Evolutionary conservation across 2,888 invertebrate species (phyloP), one percentile per base, ranked within the genome.

Genomic region (Nomada goodeniana): DNA sequence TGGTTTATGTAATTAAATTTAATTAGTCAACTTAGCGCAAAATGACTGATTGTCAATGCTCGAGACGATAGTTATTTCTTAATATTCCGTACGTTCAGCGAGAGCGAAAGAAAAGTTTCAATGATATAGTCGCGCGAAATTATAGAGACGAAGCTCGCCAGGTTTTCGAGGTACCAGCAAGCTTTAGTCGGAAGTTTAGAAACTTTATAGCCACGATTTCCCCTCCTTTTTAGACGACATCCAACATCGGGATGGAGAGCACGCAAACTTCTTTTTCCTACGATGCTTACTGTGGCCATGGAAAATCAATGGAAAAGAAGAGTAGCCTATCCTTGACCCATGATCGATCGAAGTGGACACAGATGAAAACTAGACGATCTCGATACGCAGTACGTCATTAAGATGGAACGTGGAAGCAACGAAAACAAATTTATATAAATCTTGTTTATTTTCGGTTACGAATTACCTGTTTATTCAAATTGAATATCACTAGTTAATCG

Each of bases 281-380:
- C 52, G 26, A 61, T 74, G 47, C 73, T 74, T 53, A 74, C 61
- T 53, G 47, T 9, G 60, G 0, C 10, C 26, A 55, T 20, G 69
- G 11, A 47, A 47, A 53, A 76, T 76, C 76, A 23, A 76, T 76
- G 50, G 7, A 18, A 57, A 64, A 64, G 18, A 57, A 69, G 61
- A 53, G 53, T 15, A 36, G 47, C 64, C n/a, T 59, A 64, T 64
- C 71, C 71, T 76, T 71, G 71, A 76, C 71, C 50, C 50, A 15
- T 7, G 55, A 76, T 63, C 76, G 76, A 76, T 52, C 42, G 15
- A 0, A 20, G 0, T 15, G 15, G 13, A 13, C 52, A n/a, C 53
- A 44, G 44, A 63, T 63, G 63, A 72, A 72, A 72, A 52, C 23
- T 63, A 44, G 26, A 53, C 53, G n/a, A 18, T 36, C 18, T 42